A percentile compares a stretch with the other conserved stretches of the same genome.
These are phyloP conservation scores for Todiramphus saurophagus DNA, from an alignment of 2,113 vertebrate genomes.

Conservation along the genomic window DNA sequence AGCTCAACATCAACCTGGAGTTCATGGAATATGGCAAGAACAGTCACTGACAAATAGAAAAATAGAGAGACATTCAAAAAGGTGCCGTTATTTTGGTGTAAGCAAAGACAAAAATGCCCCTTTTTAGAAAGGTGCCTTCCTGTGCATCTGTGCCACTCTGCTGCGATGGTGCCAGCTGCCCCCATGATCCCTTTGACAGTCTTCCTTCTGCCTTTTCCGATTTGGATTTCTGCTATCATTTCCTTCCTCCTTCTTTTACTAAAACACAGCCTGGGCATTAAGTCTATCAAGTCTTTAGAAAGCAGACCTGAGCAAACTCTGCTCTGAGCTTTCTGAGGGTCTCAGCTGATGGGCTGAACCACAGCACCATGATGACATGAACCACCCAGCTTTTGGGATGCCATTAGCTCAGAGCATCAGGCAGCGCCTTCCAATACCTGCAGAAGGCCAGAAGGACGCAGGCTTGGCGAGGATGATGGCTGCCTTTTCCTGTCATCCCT, in stretches of 20 bases:
- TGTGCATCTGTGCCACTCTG: background rate
- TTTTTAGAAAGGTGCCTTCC: slow-evolving; percentile 5
- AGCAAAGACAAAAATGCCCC: background rate
- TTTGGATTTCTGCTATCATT: background rate
- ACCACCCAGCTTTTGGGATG: background rate
- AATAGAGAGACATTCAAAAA: slow-evolving; percentile 52
- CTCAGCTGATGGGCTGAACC: background rate
- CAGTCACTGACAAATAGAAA: slow-evolving; percentile 86
- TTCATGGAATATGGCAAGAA: slow-evolving; percentile 98
- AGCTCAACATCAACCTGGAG: slow-evolving; percentile 96
- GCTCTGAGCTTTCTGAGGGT: background rate
- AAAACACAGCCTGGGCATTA: background rate
- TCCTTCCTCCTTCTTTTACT: background rate
- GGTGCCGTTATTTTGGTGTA: background rate
- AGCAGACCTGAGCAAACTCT: background rate
- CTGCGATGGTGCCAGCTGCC: background rate
- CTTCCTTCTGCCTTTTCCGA: background rate
- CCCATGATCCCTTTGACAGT: background rate
- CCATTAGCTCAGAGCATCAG: fast-evolving
- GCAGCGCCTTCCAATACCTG: background rate
- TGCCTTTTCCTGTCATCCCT: background rate
- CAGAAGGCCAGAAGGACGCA: background rate
- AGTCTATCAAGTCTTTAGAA: background rate
- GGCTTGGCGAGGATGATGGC: background rate
- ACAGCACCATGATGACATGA: fast-evolving